phyloP scores from a whole-genome alignment of 2,888 invertebrate species.

The Timandra comae region DNA sequence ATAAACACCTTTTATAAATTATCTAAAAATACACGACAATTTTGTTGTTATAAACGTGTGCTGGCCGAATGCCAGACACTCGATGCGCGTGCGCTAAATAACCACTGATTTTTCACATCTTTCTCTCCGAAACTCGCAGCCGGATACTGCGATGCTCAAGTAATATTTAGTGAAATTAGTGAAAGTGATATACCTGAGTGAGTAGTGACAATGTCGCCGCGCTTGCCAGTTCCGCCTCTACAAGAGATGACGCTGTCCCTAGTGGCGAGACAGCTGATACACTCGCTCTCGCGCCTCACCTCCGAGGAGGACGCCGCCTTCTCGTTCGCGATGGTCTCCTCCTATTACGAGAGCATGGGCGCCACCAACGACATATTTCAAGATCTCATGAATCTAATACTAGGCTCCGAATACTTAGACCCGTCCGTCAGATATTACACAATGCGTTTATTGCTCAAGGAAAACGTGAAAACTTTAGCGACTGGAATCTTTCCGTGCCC shows the following conservation, averaged over 20 bases:
- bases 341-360: conserved; percentile 77
- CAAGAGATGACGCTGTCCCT: conserved; percentile 78
- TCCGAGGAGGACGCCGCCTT: conserved; percentile 76
- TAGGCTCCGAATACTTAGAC: conserved; percentile 80
- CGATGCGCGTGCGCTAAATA: conserved; percentile 63
- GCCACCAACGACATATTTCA: conserved; percentile 82
- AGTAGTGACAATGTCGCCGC: conserved; percentile 78
- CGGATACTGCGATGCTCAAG: conserved; percentile 50
- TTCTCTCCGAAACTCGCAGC: conserved; percentile 47
- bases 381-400: conserved; percentile 80
- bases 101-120: conserved; percentile 58
- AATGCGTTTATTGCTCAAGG: conserved; percentile 79
- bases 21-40: conserved; percentile 67
- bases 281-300: conserved; percentile 78
- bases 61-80: conserved; percentile 56
- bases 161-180: conserved; percentile 36
- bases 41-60: conserved; percentile 65
- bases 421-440: conserved; percentile 81
- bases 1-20: conserved; percentile 69
- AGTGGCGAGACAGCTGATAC: conserved; percentile 79
- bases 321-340: conserved; percentile 77
- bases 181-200: conserved; percentile 42
- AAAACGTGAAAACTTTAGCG: conserved; percentile 79
- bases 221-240: conserved; percentile 76
- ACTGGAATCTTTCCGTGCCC: conserved; percentile 83